Conservation (phyloP, 2,113 vertebrate genomes). For the Saguinus imperator region DNA sequence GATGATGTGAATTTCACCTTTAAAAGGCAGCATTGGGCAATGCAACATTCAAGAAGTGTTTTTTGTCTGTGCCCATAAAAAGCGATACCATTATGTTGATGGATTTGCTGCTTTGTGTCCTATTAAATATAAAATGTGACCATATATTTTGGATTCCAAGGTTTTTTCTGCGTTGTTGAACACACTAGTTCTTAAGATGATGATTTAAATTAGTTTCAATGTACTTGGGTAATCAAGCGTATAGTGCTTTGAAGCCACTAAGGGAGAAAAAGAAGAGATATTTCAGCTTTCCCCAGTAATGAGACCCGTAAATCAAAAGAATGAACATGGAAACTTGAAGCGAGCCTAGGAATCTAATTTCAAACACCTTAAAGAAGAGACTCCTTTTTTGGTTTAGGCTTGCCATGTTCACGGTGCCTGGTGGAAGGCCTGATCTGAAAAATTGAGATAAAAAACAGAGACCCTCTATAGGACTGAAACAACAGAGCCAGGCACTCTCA, state of each 20-base stretch:
- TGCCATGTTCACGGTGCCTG: slow-evolving; percentile 45
- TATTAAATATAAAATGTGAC: slow-evolving; percentile 54
- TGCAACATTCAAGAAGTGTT: background rate
- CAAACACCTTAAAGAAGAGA: slow-evolving; percentile 69
- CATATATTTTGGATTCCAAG: slow-evolving; percentile 63
- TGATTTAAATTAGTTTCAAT: slow-evolving; percentile 80
- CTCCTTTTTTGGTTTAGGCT: slow-evolving; percentile 70
- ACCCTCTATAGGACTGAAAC: background rate
- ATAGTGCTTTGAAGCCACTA: slow-evolving; percentile 79
- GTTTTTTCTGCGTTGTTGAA: slow-evolving; percentile 76
- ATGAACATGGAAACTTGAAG: slow-evolving; percentile 72
- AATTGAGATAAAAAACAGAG: slow-evolving; percentile 23
- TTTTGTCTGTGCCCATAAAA: background rate
- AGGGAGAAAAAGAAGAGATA: slow-evolving; percentile 58
- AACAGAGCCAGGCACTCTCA: background rate
- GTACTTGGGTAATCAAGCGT: slow-evolving; percentile 80
- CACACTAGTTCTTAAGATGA: slow-evolving; percentile 70
- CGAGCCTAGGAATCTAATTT: slow-evolving; percentile 76
- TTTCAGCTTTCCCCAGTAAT: slow-evolving; percentile 66
- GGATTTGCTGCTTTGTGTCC: slow-evolving; percentile 53
- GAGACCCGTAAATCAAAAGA: slow-evolving; percentile 77
- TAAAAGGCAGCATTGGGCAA: background rate
- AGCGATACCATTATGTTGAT: slow-evolving; percentile 54
- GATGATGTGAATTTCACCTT: slow-evolving; percentile 6
- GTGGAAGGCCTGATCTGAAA: background rate